Evolutionary conservation across 2,797 vertebrate genomes (phyloP).

Genomic region (Poliocrania exsul): DNA sequence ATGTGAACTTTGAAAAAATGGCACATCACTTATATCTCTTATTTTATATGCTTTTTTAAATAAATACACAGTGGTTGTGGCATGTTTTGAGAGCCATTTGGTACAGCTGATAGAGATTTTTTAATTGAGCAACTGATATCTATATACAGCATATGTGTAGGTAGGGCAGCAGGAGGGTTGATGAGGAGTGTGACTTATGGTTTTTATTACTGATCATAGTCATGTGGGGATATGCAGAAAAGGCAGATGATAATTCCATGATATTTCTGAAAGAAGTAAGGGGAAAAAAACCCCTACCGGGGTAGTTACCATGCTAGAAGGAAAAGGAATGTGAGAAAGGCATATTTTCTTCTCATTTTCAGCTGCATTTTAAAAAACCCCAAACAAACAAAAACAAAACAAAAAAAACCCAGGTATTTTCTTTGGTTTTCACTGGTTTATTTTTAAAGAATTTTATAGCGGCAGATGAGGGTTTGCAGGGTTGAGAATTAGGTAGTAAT

Average conservation of each 20-base stretch:
- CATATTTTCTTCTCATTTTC: background rate
- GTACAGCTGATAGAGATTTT: background rate
- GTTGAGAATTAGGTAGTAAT: background rate
- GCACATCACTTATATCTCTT: accelerated
- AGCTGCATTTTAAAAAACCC: background rate
- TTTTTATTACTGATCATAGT: background rate
- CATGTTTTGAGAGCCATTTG: background rate
- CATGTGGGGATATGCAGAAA: background rate
- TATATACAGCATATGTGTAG: background rate
- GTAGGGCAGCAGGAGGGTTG: background rate
- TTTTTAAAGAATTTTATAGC: background rate
- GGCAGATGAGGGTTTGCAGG: background rate
- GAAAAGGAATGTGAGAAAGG: background rate
- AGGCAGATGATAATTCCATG: background rate
- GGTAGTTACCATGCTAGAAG: background rate
- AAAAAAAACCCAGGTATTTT: background rate
- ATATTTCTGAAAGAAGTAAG: background rate
- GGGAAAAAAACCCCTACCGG: accelerated
- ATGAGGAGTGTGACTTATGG: background rate
- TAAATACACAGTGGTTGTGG: background rate
- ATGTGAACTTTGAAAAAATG: background rate
- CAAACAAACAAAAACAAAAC: too few relatives aligned
- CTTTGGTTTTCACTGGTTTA: background rate
- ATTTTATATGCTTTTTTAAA: background rate
- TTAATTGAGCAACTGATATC: background rate